Conservation (phyloP, 1,140 invertebrate species). For the Drosophila sechellia region DNA sequence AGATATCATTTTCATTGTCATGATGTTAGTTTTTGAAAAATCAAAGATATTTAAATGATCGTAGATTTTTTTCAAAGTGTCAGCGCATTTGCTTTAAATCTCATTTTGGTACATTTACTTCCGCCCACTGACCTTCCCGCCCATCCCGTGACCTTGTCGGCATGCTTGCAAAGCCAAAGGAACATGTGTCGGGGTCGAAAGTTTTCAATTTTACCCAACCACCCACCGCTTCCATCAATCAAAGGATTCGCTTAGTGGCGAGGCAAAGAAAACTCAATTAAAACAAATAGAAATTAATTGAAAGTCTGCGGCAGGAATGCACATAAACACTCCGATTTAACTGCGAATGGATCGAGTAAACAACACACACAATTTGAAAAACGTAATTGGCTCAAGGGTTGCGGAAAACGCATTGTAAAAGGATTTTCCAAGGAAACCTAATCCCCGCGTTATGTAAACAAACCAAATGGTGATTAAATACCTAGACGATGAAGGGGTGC, state of each 20-base stretch:
- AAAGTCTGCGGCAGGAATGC: conserved; percentile 53
- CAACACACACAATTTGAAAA: conserved; percentile 17
- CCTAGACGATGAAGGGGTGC: conserved; percentile 13
- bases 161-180: conserved; percentile 31
- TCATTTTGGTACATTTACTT: conserved; percentile 17
- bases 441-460: conserved; percentile 66
- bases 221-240: conserved; percentile 59
- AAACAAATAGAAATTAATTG: conserved; percentile 79
- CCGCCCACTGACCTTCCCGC: conserved; percentile 30
- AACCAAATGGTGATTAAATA: conserved; percentile 45
- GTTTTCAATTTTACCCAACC: conserved; percentile 38
- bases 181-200: conserved; percentile 58
- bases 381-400: conserved; percentile 33
- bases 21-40: too few relatives aligned
- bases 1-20: too few relatives aligned
- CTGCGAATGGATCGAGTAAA: conserved; percentile 24
- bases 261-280: conserved; percentile 66
- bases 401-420: conserved; percentile 33
- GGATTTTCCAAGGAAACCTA: conserved; percentile 40
- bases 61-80: not conserved
- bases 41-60: too few relatives aligned
- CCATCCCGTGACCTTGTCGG: conserved; percentile 59
- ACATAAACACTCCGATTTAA: conserved; percentile 44
- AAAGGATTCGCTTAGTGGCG: conserved; percentile 53
- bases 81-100: conserved; percentile 3